Percentiles rank a stretch among this genome's conserved stretches.
Conservation (phyloP, 2,888 invertebrate species). For the Phragmatobia fuliginosa region DNA sequence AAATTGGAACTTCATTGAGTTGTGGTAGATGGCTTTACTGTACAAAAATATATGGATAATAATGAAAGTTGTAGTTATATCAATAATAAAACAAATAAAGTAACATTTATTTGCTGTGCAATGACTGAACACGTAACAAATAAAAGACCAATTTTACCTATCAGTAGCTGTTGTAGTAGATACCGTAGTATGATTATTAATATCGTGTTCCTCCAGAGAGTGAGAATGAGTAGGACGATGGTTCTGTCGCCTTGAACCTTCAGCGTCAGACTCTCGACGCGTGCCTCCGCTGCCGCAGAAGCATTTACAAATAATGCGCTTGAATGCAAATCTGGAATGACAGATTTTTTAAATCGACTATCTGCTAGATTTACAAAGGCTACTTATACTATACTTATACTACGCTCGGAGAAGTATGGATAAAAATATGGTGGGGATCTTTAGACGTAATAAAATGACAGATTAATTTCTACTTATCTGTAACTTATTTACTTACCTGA, state of each 20-base stretch:
- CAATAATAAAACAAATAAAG: too few species aligned
- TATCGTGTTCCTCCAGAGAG: slow-evolving; percentile 73
- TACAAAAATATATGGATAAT: too few species aligned
- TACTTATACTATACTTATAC: background rate
- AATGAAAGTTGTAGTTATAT: too few species aligned
- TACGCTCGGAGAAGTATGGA: background rate
- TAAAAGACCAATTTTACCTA: slow-evolving; percentile 1
- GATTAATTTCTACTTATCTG: background rate
- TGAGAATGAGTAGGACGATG: slow-evolving; percentile 67
- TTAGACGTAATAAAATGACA: background rate
- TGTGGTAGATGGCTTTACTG: background rate
- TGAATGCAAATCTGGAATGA: slow-evolving; percentile 93
- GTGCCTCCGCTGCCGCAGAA: slow-evolving; percentile 87
- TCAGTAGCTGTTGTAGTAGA: slow-evolving; percentile 51
- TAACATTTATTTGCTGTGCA: background rate
- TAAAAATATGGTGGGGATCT: background rate
- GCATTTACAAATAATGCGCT: slow-evolving; percentile 95
- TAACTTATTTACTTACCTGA: slow-evolving; percentile 73
- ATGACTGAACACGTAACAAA: background rate
- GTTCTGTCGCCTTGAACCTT: slow-evolving; percentile 61
- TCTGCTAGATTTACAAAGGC: background rate
- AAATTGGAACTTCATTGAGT: background rate
- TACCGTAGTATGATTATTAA: slow-evolving; percentile 40
- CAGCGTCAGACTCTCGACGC: slow-evolving; percentile 70
- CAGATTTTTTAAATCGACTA: background rate